Conservation (phyloP, 1,140 invertebrate species). For the Bacillus rossius region DNA sequence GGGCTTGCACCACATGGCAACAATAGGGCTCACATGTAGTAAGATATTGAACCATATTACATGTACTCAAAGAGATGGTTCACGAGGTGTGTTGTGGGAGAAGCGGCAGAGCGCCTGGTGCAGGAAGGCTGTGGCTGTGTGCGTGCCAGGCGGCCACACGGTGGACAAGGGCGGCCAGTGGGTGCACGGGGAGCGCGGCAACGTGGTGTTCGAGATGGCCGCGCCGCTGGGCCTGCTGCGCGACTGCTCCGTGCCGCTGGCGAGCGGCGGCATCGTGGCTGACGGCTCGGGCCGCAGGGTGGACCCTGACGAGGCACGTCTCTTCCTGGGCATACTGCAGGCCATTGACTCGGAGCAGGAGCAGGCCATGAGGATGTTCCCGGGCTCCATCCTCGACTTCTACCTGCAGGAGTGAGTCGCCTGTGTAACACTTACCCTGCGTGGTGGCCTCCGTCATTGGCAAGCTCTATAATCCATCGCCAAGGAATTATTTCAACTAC, state of each 20-base stretch:
- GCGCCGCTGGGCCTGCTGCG: not conserved
- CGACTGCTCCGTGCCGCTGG: not conserved
- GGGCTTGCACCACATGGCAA: too few species aligned
- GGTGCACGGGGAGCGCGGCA: conserved; percentile 42
- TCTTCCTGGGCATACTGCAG: not conserved
- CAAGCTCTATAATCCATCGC: too few species aligned
- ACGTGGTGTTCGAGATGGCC: conserved; percentile 32
- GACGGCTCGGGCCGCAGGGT: conserved; percentile 16
- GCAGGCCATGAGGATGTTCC: not conserved
- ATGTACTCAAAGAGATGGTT: too few species aligned
- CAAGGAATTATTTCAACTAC: too few species aligned
- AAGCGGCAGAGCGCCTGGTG: too few species aligned
- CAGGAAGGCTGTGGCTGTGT: too few species aligned
- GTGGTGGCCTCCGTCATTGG: too few species aligned
- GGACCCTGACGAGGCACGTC: not conserved
- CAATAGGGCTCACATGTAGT: too few species aligned
- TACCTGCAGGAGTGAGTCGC: conserved; percentile 7
- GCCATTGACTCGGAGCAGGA: not conserved
- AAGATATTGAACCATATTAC: too few species aligned
- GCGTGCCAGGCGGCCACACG: too few species aligned
- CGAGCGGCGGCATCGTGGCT: not conserved
- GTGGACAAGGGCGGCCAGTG: conserved; percentile 47
- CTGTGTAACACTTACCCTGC: too few species aligned
- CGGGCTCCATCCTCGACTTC: conserved; percentile 10
- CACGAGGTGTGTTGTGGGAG: too few species aligned